Percentiles rank a stretch among this genome's conserved stretches.
These are phyloP conservation scores for Tryphoninae sp. DNA, from an alignment of 2,888 invertebrate genomes.

Conservation along the genomic window DNA sequence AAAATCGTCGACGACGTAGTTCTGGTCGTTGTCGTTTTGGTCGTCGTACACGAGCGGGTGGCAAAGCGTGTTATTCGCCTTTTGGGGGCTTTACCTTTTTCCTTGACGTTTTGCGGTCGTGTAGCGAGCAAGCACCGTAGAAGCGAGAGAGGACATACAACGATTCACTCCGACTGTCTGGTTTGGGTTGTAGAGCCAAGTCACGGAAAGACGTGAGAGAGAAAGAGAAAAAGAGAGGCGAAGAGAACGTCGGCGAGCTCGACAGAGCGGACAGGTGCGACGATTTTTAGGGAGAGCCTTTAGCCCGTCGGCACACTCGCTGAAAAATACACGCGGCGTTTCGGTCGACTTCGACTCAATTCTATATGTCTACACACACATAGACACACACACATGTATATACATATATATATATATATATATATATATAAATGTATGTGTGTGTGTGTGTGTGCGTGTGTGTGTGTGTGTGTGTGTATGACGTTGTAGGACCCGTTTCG, in stretches of 20 bases:
- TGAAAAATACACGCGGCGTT: conserved; percentile 52
- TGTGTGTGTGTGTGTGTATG: neutral
- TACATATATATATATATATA: conserved; percentile 5
- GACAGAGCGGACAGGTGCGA: conserved; percentile 59
- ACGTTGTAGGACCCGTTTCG: conserved; percentile 17
- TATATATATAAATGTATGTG: too few relatives aligned
- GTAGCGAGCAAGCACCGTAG: conserved; percentile 2
- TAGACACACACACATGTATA: conserved; percentile 18
- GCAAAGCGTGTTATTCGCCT: conserved; percentile 55
- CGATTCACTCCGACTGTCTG: conserved; percentile 30
- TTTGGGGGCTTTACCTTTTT: conserved; percentile 43
- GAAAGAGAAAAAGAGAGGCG: conserved; percentile 41
- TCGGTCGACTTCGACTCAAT: conserved; percentile 16
- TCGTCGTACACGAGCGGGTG: conserved; percentile 39
- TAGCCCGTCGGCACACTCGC: conserved; percentile 56
- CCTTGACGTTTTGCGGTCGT: conserved; percentile 23
- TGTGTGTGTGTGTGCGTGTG: neutral
- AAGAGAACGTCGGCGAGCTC: conserved; percentile 33
- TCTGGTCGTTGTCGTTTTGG: conserved; percentile 4
- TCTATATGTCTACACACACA: conserved; percentile 14
- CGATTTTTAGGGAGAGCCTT: conserved; percentile 52
- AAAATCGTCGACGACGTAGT: neutral
- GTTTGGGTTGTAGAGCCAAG: conserved; percentile 18
- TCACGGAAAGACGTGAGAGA: conserved; percentile 23
- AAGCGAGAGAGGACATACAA: conserved; percentile 1